These are phyloP conservation scores for Columbina picui DNA, from an alignment of 2,113 vertebrate genomes.

Conservation along the genomic window DNA sequence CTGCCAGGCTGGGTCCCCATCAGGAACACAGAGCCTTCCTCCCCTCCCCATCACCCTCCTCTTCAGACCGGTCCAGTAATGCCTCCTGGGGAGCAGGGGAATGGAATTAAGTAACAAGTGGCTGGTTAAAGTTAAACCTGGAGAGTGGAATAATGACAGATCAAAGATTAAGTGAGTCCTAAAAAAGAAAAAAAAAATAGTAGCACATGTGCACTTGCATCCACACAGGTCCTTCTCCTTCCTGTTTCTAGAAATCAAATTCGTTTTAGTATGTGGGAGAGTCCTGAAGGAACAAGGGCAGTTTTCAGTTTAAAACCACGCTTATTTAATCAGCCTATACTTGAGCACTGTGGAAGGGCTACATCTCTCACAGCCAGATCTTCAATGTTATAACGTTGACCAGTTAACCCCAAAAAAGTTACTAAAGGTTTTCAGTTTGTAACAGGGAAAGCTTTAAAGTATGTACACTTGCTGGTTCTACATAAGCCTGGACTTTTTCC, in stretches of 20 bases:
- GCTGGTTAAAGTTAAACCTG: slow-evolving; percentile 70
- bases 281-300: background rate
- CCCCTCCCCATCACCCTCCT: background rate
- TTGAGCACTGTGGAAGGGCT: background rate
- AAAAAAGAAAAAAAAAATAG: background rate
- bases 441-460: background rate
- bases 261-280: background rate
- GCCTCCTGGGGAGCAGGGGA: slow-evolving; percentile 21
- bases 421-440: background rate
- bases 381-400: background rate
- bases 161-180: slow-evolving; percentile 52
- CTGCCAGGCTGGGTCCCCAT: background rate
- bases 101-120: slow-evolving; percentile 62
- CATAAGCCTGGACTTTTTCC: background rate
- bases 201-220: background rate
- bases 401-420: background rate
- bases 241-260: slow-evolving; percentile 4
- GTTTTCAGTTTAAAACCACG: background rate
- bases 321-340: background rate
- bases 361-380: rapidly evolving
- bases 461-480: background rate
- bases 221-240: background rate
- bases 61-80: background rate
- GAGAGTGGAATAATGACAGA: slow-evolving; percentile 44
- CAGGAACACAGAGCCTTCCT: background rate